Evolutionary conservation across 1,140 invertebrate genomes (phyloP).

Genomic region (Doryteuthis pealeii): DNA sequence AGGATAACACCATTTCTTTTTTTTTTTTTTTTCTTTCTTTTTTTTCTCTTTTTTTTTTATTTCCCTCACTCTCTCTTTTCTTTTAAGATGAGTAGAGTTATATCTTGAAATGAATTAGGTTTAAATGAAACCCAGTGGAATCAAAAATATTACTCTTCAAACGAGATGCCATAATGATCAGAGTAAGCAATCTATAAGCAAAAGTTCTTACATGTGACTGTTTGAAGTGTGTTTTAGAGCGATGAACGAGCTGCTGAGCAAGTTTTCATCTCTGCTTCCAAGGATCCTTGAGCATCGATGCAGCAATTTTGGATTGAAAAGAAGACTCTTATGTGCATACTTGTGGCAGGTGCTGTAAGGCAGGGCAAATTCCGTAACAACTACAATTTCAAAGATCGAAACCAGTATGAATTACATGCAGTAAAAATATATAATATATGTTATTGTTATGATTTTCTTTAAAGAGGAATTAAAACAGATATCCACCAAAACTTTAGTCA

Average conservation of each 20-base stretch:
- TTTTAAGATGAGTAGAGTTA: neutral
- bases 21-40: no score
- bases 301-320: conserved; percentile 88
- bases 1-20: no score
- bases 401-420: neutral
- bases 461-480: no score
- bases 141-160: neutral
- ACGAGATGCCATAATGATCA: neutral
- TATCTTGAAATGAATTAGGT: neutral
- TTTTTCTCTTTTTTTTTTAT: no score
- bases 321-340: conserved; percentile 77
- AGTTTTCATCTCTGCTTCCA: conserved; percentile 75
- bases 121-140: neutral
- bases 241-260: conserved; percentile 82
- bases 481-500: no score
- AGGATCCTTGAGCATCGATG: conserved; percentile 87
- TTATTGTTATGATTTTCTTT: no score
- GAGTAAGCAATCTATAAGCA: conserved; percentile 2
- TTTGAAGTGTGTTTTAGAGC: conserved; percentile 86
- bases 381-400: conserved; percentile 61
- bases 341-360: conserved; percentile 83
- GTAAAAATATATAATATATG: conserved; percentile 5
- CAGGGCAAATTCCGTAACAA: conserved; percentile 91
- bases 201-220: conserved; percentile 79
- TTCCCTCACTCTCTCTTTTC: no score